A percentile compares a stretch with the other conserved stretches of the same genome.
phyloP scores from a whole-genome alignment of 2,888 invertebrate species.

The Eupsilia transversa region DNA sequence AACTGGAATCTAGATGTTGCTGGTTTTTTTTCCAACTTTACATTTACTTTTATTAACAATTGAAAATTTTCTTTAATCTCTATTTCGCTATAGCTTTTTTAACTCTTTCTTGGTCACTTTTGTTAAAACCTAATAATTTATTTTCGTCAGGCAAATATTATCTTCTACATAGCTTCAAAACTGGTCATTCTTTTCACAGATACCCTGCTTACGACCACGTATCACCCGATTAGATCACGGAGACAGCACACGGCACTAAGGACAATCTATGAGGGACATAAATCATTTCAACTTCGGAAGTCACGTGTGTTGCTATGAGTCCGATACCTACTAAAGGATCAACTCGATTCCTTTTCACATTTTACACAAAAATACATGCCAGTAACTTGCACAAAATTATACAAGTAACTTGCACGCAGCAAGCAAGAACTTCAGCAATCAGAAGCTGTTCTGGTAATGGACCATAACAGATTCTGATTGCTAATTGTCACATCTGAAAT shows the following conservation, averaged over 20 bases:
- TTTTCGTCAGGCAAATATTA: not conserved
- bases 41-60: not conserved
- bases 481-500: not conserved
- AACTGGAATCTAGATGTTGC: not conserved
- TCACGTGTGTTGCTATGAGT: constrained; percentile 20
- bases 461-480: not conserved
- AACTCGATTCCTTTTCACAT: constrained; percentile 17
- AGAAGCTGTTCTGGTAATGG: too few species aligned
- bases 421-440: too few species aligned
- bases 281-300: constrained; percentile 60
- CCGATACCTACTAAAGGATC: constrained; percentile 12
- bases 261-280: constrained; percentile 59
- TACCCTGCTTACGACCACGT: not conserved
- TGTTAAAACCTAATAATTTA: not conserved
- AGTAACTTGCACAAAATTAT: not conserved
- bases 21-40: not conserved
- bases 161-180: not conserved
- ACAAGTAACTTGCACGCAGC: not conserved
- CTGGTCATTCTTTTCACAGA: not conserved
- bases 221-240: constrained; percentile 22
- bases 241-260: constrained; percentile 41
- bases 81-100: not conserved
- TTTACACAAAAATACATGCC: not conserved
- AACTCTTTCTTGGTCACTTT: not conserved
- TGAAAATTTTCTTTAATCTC: not conserved